Base-by-base conservation (phyloP, 2,888 invertebrate species). In the Protophormia terraenovae region DNA sequence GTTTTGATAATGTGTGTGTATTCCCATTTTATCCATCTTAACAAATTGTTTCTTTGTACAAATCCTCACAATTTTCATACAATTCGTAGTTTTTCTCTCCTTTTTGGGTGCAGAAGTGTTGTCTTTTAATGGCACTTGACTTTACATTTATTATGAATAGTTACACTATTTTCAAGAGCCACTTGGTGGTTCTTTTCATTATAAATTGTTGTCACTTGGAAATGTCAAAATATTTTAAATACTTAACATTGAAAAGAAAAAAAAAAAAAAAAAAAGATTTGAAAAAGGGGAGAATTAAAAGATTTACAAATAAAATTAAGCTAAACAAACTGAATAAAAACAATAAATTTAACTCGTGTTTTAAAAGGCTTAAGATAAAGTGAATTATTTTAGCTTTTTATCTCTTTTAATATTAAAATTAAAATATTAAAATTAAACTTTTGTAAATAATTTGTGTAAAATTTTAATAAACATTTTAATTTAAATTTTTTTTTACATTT, bases 91-190 rank as follows among this genome's bases (percentile, higher is more conserved):
- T 62, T 29, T 69, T 81, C 14, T 62, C 10, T 22, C 29, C 10
- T 71, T 60, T 79, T 69, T 62, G 62, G 75, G 64, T 71, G 84
- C 79, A 75, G 79, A 79, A 79, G 83, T 83, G 79, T 41, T 82
- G 75, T 29, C 53, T 76, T 60, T 69, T 69, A 75, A 75, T 69
- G 64, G 35, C 62, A 79, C 84, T 84, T 84, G 79, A 75, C 76
- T 77, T 71, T 24, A 77, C 76, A 82, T 76, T 76, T 64, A 82
- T 76, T 76, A 82, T 55, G 45, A 82, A 82, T 71, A 47, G 82
- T 83, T 47, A 83, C 82, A 83, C 76, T 83, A 83, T 83, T 83
- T 55, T 77, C 71, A 83, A 83, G 82, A 71, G 75, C 69, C 75
- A 79, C 79, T 84, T 75, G 75, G 32, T 75, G 64, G 69, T 71